Conservation (phyloP, 2,888 invertebrate genomes). For the Lamellibrachia columna region DNA sequence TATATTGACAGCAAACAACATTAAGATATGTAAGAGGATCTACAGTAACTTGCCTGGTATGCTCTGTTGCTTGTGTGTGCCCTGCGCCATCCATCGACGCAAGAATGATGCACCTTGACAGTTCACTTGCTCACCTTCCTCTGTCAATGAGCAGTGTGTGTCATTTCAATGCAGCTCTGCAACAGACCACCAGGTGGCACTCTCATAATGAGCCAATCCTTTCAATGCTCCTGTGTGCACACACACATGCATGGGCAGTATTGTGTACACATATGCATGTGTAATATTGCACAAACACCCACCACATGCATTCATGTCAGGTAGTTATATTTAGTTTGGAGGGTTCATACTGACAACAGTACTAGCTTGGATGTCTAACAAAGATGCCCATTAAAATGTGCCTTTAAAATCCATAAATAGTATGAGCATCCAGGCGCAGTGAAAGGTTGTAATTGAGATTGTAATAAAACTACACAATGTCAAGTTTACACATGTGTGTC, state of each 20-base stretch:
- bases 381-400: neutral
- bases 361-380: neutral
- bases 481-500: neutral
- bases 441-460: neutral
- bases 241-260: neutral
- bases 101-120: neutral
- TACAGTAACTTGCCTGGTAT: neutral
- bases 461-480: neutral
- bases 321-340: neutral
- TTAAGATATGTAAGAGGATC: neutral
- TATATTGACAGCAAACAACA: neutral
- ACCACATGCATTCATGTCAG: neutral
- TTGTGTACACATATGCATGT: neutral
- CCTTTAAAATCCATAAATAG: neutral
- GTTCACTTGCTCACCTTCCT: neutral
- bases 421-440: neutral
- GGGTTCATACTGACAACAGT: neutral
- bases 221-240: neutral
- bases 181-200: neutral
- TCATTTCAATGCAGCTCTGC: neutral
- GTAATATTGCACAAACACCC: neutral
- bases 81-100: neutral
- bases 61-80: neutral
- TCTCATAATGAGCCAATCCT: conserved; percentile 11
- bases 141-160: neutral